Evolutionary conservation across 2,113 vertebrate genomes (phyloP).

Genomic region (Podarcis raffonei): DNA sequence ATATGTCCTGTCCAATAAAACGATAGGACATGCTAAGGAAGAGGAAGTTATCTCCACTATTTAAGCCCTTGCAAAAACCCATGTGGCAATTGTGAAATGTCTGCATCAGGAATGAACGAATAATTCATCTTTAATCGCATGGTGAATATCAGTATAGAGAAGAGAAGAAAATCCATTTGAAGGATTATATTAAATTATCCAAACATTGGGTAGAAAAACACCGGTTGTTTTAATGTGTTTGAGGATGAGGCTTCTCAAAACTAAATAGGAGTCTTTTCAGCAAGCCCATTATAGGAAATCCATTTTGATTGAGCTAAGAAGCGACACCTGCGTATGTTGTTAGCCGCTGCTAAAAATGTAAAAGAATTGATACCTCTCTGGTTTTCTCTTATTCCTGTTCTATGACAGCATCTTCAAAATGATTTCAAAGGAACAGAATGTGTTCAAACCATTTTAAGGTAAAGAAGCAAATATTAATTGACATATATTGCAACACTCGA

Average conservation of each 20-base stretch:
- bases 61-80: slow-evolving; percentile 37
- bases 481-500: slow-evolving; percentile 78
- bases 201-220: slow-evolving; percentile 33
- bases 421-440: slow-evolving; percentile 67
- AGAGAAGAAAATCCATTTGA: not conserved
- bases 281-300: slow-evolving; percentile 48
- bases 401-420: slow-evolving; percentile 56
- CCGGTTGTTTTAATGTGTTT: slow-evolving; percentile 36
- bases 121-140: slow-evolving; percentile 20
- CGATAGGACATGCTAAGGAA: not conserved
- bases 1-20: not conserved
- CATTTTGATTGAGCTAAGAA: slow-evolving; percentile 49
- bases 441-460: slow-evolving; percentile 74
- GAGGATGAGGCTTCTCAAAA: slow-evolving; percentile 37
- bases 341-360: slow-evolving; percentile 44
- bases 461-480: slow-evolving; percentile 80
- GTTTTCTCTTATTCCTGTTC: slow-evolving; percentile 51
- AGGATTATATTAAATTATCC: slow-evolving; percentile 38
- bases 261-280: slow-evolving; percentile 38
- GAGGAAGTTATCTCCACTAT: not conserved
- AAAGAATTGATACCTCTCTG: slow-evolving; percentile 44
- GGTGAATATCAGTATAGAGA: slow-evolving; percentile 10
- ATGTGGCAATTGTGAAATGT: not conserved
- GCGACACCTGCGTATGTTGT: slow-evolving; percentile 37
- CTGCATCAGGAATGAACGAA: slow-evolving; percentile 32